A percentile compares a stretch with the other conserved stretches of the same genome.
Evolutionary conservation across 2,797 vertebrate genomes (phyloP).

Genomic region (Bradypus variegatus): DNA sequence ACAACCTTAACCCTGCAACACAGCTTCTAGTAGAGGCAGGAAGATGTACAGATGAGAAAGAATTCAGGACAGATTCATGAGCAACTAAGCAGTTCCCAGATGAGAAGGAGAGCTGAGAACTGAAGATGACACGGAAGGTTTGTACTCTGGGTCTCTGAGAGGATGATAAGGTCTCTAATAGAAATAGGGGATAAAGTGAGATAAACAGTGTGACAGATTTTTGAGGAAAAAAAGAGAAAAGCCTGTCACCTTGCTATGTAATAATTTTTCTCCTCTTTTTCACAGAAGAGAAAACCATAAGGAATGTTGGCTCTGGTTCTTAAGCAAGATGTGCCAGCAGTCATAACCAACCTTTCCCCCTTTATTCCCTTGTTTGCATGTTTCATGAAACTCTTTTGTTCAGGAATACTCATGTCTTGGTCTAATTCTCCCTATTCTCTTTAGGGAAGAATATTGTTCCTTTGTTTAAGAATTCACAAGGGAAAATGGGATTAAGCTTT

Average conservation of each 20-base stretch:
- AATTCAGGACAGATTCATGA: not conserved
- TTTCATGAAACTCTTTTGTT: not conserved
- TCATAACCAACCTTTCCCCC: not conserved
- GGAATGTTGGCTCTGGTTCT: not conserved
- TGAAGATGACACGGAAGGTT: not conserved
- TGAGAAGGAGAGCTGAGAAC: not conserved
- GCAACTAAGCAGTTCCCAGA: not conserved
- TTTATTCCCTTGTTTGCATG: not conserved
- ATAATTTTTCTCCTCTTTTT: not conserved
- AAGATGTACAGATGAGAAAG: not conserved
- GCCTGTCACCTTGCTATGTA: not conserved
- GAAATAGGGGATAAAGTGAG: not conserved
- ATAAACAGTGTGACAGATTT: not conserved
- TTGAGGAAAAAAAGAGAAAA: not conserved
- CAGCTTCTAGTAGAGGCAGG: rapidly evolving
- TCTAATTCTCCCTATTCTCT: not conserved
- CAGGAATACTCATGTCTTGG: not conserved
- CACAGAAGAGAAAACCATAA: not conserved
- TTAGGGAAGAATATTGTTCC: not conserved
- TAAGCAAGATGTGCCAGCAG: not conserved
- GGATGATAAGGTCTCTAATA: not conserved
- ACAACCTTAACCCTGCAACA: not conserved
- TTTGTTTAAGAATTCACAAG: not conserved
- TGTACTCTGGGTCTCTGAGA: not conserved
- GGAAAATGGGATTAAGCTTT: not conserved